phyloP scores from a whole-genome alignment of 2,113 vertebrate genomes.

The Vireo altiloquus region DNA sequence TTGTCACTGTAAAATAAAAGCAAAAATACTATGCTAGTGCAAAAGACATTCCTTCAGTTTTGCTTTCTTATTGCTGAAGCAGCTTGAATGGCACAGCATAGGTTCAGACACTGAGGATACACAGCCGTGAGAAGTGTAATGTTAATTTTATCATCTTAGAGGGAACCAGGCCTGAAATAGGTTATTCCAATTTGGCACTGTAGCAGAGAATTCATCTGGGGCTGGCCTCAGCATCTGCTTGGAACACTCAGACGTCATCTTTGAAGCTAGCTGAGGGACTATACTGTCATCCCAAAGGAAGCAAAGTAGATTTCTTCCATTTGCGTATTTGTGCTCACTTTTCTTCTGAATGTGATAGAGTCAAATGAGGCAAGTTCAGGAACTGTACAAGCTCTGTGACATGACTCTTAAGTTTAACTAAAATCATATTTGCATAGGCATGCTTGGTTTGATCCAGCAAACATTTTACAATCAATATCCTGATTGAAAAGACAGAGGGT shows the following conservation, averaged over 20 bases:
- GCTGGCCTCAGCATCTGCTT: background rate
- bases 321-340: background rate
- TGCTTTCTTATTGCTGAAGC: background rate
- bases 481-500: background rate
- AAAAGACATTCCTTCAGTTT: background rate
- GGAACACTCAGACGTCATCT: background rate
- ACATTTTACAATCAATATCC: background rate
- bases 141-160: conserved; percentile 63
- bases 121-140: conserved; percentile 20
- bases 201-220: background rate
- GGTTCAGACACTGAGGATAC: conserved; percentile 5
- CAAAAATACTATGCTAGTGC: background rate
- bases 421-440: background rate
- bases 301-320: background rate
- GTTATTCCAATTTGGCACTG: conserved; percentile 52
- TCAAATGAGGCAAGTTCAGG: background rate
- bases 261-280: background rate
- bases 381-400: background rate
- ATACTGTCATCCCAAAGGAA: background rate
- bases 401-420: background rate
- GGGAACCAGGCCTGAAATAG: conserved; percentile 54
- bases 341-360: background rate
- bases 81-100: background rate
- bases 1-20: conserved; percentile 44
- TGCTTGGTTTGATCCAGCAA: background rate